Evolutionary conservation across 2,888 invertebrate species (phyloP).

Genomic region (Drosophila ustulata): DNA sequence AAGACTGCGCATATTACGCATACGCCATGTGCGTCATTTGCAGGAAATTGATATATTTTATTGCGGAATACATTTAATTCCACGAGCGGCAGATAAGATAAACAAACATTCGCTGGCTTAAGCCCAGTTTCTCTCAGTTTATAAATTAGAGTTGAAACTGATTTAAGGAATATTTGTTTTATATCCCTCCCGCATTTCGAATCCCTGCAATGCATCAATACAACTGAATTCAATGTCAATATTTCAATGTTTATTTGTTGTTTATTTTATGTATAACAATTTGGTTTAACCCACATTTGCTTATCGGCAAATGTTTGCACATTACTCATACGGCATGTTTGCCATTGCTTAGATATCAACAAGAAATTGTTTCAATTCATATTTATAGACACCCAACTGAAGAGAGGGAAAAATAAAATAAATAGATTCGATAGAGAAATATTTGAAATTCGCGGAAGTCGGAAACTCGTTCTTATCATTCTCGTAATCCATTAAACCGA

Average conservation of each 20-base stretch:
- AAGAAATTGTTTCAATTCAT: neutral
- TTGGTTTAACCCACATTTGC: neutral
- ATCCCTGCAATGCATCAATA: neutral
- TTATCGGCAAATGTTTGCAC: constrained; percentile 1
- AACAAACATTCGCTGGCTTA: neutral
- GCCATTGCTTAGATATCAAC: constrained; percentile 1
- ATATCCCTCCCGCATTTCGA: too few species aligned
- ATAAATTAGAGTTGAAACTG: neutral
- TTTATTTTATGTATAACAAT: constrained; percentile 1
- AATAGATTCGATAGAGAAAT: neutral
- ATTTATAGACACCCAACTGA: neutral
- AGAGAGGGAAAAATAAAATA: neutral
- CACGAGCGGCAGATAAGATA: constrained; percentile 1
- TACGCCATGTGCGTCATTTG: constrained; percentile 1
- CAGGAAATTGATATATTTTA: neutral
- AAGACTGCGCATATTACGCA: neutral
- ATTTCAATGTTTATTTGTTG: neutral
- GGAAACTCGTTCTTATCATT: constrained; percentile 10
- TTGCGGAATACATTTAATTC: constrained; percentile 4
- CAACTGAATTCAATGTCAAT: neutral
- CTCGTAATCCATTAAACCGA: neutral
- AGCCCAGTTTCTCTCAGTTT: neutral
- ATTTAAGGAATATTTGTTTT: too few species aligned
- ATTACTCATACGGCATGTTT: constrained; percentile 12
- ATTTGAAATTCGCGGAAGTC: neutral